Base-by-base conservation (phyloP, 1,140 invertebrate genomes). In the Carposina sasakii region DNA sequence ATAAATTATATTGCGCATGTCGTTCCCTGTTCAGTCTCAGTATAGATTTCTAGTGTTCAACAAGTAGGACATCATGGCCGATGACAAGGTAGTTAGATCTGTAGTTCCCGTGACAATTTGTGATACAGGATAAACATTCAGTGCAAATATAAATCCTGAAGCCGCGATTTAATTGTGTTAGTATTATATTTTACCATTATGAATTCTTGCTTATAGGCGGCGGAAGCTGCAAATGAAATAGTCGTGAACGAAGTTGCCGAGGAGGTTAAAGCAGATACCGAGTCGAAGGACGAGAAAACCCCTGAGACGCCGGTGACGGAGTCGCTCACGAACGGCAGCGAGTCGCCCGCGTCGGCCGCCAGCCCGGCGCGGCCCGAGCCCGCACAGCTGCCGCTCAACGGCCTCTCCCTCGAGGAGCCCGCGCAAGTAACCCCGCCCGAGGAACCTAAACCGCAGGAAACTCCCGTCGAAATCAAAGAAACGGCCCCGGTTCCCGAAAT, bases 271-370 rank as follows among this genome's bases (percentile, higher is more conserved):
- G 46, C 63, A 23, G 62, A 66, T 40, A 52, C 53, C 4, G 83
- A 85, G 57, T 51, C 45, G 22, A 77, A 76, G 55, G 73, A 81
- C 19, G 81, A 84, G 28, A 84, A 85, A 54, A 77, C 83, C 5
- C 81, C 83, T 2, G 81, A 83, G 58, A 86, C 83, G 17, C 85
- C 85, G 16, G 85, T 84, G 1, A 86, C 85, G 16, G 85, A 86
- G 66, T 81, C 81, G 12, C 71, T 86, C 24, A 84, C 81, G 21
- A 86, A 86, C 48, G 85, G 85, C 30, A 85, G 74, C 67, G 76
- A 64, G 47, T 77, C 85, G 13, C 83, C 83, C 10, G 82, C 85
- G 49, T 65, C 81, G 17, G 74, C 63, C 39, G 76, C 74, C 54
- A 67, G 65, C 26, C 63, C 60, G 0, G 48, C 57, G 20, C 42